A percentile compares a stretch with the other conserved stretches of the same genome.
These are phyloP conservation scores for Mastomys coucha DNA, from an alignment of 2,113 vertebrate genomes.

Conservation along the genomic window DNA sequence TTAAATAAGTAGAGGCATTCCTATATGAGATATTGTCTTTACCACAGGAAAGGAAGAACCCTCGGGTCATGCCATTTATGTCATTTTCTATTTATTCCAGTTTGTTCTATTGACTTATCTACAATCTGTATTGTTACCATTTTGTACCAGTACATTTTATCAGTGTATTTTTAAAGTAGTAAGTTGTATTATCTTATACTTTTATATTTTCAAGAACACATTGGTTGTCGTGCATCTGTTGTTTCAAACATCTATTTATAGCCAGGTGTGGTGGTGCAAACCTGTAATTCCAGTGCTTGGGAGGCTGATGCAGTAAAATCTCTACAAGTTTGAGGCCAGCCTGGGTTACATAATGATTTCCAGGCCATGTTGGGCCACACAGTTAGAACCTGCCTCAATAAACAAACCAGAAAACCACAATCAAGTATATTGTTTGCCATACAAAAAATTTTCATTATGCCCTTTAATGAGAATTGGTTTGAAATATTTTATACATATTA, in stretches of 20 bases:
- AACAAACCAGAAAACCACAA: not conserved
- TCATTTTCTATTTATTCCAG: not conserved
- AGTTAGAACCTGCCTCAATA: not conserved
- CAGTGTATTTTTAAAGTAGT: not conserved
- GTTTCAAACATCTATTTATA: not conserved
- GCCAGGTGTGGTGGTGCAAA: not conserved
- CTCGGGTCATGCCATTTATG: not conserved
- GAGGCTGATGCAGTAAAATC: not conserved
- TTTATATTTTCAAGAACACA: constrained; percentile 17
- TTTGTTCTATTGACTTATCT: not conserved
- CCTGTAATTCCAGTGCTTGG: not conserved
- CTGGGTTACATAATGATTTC: not conserved
- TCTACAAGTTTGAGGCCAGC: not conserved
- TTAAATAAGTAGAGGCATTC: not conserved
- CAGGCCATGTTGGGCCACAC: not conserved
- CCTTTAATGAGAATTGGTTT: constrained; percentile 32
- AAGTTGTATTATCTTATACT: not conserved
- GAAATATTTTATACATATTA: not conserved
- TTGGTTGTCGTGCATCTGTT: not conserved
- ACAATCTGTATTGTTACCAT: not conserved
- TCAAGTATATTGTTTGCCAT: not conserved
- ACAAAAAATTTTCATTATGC: not conserved
- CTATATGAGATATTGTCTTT: not conserved
- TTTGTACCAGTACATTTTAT: constrained; percentile 35
- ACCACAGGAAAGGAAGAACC: not conserved